phyloP scores from a whole-genome alignment of 2,888 invertebrate genomes.

The Drosophila monieri region DNA sequence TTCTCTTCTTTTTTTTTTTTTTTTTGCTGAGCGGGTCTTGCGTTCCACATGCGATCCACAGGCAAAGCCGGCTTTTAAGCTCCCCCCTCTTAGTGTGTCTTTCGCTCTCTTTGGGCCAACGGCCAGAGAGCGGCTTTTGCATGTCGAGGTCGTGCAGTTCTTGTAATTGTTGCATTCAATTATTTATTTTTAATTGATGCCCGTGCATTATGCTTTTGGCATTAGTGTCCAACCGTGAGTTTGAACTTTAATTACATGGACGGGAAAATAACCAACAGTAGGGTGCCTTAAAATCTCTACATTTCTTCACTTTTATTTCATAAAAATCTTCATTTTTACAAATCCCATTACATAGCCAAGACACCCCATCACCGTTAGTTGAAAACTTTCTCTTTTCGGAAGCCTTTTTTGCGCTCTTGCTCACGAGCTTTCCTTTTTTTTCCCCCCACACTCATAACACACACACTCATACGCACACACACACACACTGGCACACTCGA shows the following conservation, averaged over 20 bases:
- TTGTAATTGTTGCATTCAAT: slow-evolving; percentile 66
- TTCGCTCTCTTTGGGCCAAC: slow-evolving; percentile 53
- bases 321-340: not conserved
- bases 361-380: slow-evolving; percentile 12
- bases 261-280: slow-evolving; percentile 2
- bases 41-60: slow-evolving; percentile 20
- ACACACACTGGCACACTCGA: slow-evolving; percentile 1
- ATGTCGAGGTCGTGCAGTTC: slow-evolving; percentile 77
- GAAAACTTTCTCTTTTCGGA: slow-evolving; percentile 73
- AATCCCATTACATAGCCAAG: slow-evolving; percentile 8
- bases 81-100: slow-evolving; percentile 10
- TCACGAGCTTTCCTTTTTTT: slow-evolving; percentile 72
- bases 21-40: slow-evolving; percentile 3
- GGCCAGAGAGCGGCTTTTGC: slow-evolving; percentile 64
- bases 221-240: slow-evolving; percentile 63
- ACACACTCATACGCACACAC: slow-evolving; percentile 17
- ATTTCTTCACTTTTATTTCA: not conserved
- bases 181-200: slow-evolving; percentile 68
- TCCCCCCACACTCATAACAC: slow-evolving; percentile 36
- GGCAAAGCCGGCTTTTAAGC: slow-evolving; percentile 23
- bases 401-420: slow-evolving; percentile 52
- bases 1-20: not conserved
- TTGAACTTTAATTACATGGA: slow-evolving; percentile 67
- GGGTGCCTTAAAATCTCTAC: too few relatives aligned
- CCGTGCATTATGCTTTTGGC: slow-evolving; percentile 55